Evolutionary conservation across 2,888 invertebrate species (phyloP).

Genomic region (Eustalomyia histrio): DNA sequence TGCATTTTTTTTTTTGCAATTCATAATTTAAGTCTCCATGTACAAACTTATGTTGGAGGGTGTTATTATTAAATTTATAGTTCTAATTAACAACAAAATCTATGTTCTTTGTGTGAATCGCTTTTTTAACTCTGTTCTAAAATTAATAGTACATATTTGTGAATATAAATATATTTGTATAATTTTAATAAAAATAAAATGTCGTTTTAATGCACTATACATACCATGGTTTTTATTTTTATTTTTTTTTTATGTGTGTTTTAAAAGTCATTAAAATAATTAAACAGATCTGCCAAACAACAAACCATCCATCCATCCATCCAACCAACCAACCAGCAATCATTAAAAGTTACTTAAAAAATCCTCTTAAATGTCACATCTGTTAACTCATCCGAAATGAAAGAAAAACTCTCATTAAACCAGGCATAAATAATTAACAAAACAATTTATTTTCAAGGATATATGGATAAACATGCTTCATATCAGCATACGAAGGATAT

Average conservation of each 20-base stretch:
- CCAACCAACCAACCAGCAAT: conserved; percentile 19
- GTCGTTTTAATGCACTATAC: too few relatives aligned
- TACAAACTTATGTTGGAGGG: too few relatives aligned
- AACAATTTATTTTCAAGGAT: conserved; percentile 79
- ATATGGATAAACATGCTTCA: conserved; percentile 59
- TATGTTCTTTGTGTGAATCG: too few relatives aligned
- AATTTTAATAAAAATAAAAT: too few relatives aligned
- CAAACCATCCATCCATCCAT: conserved; percentile 3
- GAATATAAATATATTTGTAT: too few relatives aligned
- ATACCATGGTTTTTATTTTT: background rate
- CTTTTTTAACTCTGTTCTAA: too few relatives aligned
- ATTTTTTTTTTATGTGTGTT: background rate
- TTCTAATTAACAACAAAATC: too few relatives aligned
- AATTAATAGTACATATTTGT: too few relatives aligned
- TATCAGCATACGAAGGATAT: background rate
- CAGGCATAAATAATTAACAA: conserved; percentile 78
- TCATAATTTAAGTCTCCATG: too few relatives aligned
- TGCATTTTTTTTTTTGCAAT: too few relatives aligned
- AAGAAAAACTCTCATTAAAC: conserved; percentile 73
- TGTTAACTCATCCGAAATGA: conserved; percentile 54
- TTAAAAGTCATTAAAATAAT: conserved; percentile 1
- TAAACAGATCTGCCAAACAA: conserved; percentile 1
- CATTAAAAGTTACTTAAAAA: conserved; percentile 64
- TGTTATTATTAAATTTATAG: too few relatives aligned
- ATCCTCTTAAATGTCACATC: conserved; percentile 60